Base-by-base conservation (phyloP, 2,888 invertebrate species). In the Eristalis tenax region DNA sequence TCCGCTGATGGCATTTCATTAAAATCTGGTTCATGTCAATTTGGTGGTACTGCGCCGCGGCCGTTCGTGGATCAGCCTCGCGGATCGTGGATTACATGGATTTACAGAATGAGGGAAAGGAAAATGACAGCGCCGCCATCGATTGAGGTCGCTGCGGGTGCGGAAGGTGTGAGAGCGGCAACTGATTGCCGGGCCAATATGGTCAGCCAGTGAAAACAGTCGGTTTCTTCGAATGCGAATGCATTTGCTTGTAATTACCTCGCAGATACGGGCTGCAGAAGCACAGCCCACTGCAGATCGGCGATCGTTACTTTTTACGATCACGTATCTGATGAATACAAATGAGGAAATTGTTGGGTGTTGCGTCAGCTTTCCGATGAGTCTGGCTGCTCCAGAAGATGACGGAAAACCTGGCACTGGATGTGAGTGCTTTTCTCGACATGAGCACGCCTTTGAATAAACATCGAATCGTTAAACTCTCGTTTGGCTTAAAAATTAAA, bases 21-120 rank as follows among this genome's bases (percentile, higher is more conserved):
- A 4, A 6, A 56, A 43, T 38, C 26, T 70, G 35, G 50, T 70
- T 56, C 56, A 63, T 26, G 38, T 35, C 63, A 18, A 66, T 43
- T 77, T 57, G 75, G 61, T 3, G n/a, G 40, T 50, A 4, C n/a
- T 32, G 75, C n/a, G 65, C 74, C 35, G 56, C 26, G 35, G 35
- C 26, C 22, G 28, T 69, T 56, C 69, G 50, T 26, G 18, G 50
- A 64, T 71, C 38, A 28, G 18, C 26, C 40, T 57, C 65, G 64
- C 23, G 38, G 56, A 43, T 28, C 38, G 56, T n/a, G 69, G 69
- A 75, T 75, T 69, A 69, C 74, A 75, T n/a, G 81, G 74, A 69
- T 18, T 81, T 75, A 74, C 66, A 38, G 8, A 43, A 23, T 15
- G 13, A 38, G 35, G 35, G 73, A 74, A 63, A 68, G 73, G 73